Conservation (phyloP, 2,113 vertebrate genomes). For the Acrocephalus kingi region DNA sequence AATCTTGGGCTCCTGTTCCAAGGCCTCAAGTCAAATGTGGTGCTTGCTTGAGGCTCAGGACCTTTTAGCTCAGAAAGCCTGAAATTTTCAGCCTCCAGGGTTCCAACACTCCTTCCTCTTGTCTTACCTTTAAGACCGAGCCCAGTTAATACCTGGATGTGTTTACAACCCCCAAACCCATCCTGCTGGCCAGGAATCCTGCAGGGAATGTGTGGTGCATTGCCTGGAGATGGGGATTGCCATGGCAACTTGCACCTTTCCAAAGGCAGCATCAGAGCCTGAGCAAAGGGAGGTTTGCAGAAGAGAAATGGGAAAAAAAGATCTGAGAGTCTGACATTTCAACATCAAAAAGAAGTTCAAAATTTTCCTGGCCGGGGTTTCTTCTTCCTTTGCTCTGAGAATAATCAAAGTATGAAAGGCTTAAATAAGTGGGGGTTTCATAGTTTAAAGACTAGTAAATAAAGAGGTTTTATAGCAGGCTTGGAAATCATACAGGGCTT, state of each 20-base stretch:
- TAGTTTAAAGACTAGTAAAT: background rate
- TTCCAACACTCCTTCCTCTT: background rate
- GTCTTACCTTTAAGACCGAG: background rate
- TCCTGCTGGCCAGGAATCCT: background rate
- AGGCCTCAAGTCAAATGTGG: too few relatives aligned
- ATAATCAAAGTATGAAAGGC: background rate
- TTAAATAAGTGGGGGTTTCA: background rate
- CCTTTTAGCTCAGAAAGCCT: too few relatives aligned
- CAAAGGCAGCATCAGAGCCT: background rate
- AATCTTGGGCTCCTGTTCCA: too few relatives aligned
- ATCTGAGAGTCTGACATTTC: background rate
- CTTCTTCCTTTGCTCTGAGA: background rate
- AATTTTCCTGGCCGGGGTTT: background rate
- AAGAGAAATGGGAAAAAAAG: background rate
- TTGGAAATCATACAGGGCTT: background rate
- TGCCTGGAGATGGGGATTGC: conserved; percentile 26
- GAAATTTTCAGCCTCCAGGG: too few relatives aligned
- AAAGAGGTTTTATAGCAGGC: background rate
- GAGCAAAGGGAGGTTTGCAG: background rate
- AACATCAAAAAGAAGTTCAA: background rate
- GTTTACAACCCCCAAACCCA: fast-evolving
- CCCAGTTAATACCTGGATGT: background rate
- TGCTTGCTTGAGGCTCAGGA: too few relatives aligned
- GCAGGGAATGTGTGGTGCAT: background rate
- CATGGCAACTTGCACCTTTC: conserved; percentile 43